Evolutionary conservation across 2,797 vertebrate species (phyloP), one percentile per base, ranked within the genome.

Genomic region (Chrosomus eos): DNA sequence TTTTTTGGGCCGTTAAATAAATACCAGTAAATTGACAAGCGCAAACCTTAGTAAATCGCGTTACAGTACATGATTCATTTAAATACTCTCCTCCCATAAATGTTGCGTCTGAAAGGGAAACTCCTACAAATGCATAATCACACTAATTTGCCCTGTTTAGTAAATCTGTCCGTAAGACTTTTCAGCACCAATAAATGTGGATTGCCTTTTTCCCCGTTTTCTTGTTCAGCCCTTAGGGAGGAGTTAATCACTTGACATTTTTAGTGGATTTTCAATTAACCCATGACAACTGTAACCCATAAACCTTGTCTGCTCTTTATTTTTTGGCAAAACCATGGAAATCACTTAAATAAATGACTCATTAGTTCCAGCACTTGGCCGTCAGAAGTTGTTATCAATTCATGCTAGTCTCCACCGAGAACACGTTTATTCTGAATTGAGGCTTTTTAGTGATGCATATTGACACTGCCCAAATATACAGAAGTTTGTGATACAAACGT

Each of bases 231-330:
- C 84, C 58, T 60, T 64, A 74, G 91, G 92, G 90, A 92, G 86
- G 80, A 91, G 93, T 94, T 90, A 88, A 93, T 95, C 93, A 93
- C 90, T 90, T 90, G 92, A 93, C 93, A 77, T 93, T 93, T 94
- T 94, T 92, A 95, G 90, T 91, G 91, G 60, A 85, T 91, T 93
- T 92, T 92, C 91, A 94, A 93, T 95, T 93, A 95, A 94, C 91
- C 93, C 90, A 88, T 93, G 91, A 94, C 91, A 93, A 93, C 93
- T 93, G 91, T 90, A 91, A 90, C 86, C 90, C 86, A 88, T 90
- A 91, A 89, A 88, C 64, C 88, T 87, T 85, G 74, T 90, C 85
- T 88, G 85, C 87, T 77, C 76, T 87, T 87, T 90, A 89, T 89
- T 86, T 87, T 91, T 82, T 88, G 82, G 66, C 87, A 85, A 90